Evolutionary conservation across 2,797 vertebrate species (phyloP).

Genomic region (Tapirus indicus): DNA sequence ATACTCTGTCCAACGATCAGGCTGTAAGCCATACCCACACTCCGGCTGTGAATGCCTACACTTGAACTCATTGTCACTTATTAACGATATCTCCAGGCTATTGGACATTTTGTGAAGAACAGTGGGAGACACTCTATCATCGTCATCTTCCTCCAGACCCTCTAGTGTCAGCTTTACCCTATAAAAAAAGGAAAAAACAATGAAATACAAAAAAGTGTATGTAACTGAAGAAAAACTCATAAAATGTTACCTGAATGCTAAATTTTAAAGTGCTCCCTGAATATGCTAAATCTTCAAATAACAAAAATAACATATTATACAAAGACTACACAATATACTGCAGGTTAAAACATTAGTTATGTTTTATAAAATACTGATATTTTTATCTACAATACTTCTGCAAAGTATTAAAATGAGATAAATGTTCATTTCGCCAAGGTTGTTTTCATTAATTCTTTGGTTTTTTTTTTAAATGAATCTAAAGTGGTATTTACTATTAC

Average conservation of each 20-base stretch:
- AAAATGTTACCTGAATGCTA: neutral
- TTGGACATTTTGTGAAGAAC: slow-evolving; percentile 93
- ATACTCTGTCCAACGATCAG: slow-evolving; percentile 96
- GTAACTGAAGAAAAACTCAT: neutral
- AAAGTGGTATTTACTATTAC: neutral
- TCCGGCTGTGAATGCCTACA: slow-evolving; percentile 97
- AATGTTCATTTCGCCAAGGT: neutral
- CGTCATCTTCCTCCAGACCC: slow-evolving; percentile 94
- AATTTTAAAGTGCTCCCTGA: neutral
- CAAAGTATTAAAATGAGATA: slow-evolving; percentile 43
- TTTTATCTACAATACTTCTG: neutral
- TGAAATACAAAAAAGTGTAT: neutral
- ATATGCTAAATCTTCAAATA: slow-evolving; percentile 17
- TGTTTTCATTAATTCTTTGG: neutral
- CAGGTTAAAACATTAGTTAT: neutral
- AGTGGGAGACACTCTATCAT: slow-evolving; percentile 88
- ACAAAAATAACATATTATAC: slow-evolving; percentile 8
- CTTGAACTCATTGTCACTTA: slow-evolving; percentile 93
- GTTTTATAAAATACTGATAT: slow-evolving; percentile 1
- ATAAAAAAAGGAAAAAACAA: slow-evolving; percentile 66
- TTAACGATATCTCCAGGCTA: slow-evolving; percentile 94
- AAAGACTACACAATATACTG: neutral
- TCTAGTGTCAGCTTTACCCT: slow-evolving; percentile 96
- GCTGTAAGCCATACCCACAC: slow-evolving; percentile 95
- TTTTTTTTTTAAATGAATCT: neutral